Evolutionary conservation across 2,113 vertebrate species (phyloP).

Genomic region (Alosa alosa): DNA sequence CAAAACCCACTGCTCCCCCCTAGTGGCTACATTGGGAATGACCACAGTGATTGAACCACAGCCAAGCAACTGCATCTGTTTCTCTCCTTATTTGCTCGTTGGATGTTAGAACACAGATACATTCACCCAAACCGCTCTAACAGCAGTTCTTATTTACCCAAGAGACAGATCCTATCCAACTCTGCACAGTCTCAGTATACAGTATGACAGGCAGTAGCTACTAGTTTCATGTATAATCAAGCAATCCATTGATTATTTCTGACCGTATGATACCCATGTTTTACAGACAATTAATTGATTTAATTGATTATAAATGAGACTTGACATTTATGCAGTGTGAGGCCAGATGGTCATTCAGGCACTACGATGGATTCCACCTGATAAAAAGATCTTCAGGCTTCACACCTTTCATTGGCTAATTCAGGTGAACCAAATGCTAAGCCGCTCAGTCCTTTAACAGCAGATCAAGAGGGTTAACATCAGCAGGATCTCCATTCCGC

Average conservation of each 20-base stretch:
- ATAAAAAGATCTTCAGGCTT: background rate
- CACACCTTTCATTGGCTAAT: background rate
- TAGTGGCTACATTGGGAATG: background rate
- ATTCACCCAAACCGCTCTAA: too few relatives aligned
- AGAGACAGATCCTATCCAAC: background rate
- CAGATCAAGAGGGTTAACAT: background rate
- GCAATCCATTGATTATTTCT: background rate
- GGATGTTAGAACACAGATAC: background rate
- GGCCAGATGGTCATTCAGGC: background rate
- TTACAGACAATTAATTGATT: background rate
- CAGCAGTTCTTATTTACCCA: background rate
- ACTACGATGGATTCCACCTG: background rate
- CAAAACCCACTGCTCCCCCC: background rate
- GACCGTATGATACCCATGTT: background rate
- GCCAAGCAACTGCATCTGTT: background rate
- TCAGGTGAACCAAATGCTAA: background rate
- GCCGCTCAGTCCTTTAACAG: background rate
- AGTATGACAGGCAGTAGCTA: background rate
- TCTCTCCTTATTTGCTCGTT: background rate
- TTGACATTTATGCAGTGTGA: background rate
- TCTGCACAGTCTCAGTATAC: background rate
- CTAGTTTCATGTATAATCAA: background rate
- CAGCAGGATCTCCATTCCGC: background rate
- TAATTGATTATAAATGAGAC: background rate
- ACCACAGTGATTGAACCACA: background rate